Evolutionary conservation across 2,888 invertebrate species (phyloP).

Genomic region (Macrophya alboannulata): DNA sequence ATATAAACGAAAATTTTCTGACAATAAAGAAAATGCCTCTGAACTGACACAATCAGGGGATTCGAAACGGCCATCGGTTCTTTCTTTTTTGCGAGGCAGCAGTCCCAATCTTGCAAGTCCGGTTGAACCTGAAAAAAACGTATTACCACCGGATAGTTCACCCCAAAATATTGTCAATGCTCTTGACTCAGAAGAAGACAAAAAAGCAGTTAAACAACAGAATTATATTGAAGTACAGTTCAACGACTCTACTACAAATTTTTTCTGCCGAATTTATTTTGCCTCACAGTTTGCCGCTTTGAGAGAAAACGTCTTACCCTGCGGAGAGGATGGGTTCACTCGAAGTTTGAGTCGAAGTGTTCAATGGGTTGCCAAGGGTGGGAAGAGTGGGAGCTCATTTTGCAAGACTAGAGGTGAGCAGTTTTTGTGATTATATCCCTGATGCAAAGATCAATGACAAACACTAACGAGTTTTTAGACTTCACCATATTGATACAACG

Average conservation of each 20-base stretch:
- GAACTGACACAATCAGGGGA: slow-evolving; percentile 73
- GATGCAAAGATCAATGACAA: slow-evolving; percentile 90
- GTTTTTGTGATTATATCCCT: slow-evolving; percentile 73
- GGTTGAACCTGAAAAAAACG: slow-evolving; percentile 71
- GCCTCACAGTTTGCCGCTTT: slow-evolving; percentile 95
- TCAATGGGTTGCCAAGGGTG: slow-evolving; percentile 97
- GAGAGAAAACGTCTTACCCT: slow-evolving; percentile 84
- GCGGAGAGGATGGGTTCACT: slow-evolving; percentile 90
- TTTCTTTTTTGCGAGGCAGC: slow-evolving; percentile 77
- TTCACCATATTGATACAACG: background rate
- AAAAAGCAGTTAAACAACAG: slow-evolving; percentile 74
- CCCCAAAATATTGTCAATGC: slow-evolving; percentile 36
- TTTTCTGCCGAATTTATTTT: slow-evolving; percentile 95
- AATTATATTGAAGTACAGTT: slow-evolving; percentile 83
- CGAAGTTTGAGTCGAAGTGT: slow-evolving; percentile 92
- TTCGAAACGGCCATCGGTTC: slow-evolving; percentile 74
- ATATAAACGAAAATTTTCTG: slow-evolving; percentile 79
- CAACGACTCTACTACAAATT: slow-evolving; percentile 87
- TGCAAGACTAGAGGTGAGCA: slow-evolving; percentile 92
- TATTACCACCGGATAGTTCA: slow-evolving; percentile 62
- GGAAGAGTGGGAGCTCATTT: slow-evolving; percentile 98
- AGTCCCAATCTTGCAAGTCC: slow-evolving; percentile 76
- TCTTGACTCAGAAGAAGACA: slow-evolving; percentile 74
- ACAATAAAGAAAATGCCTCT: slow-evolving; percentile 77
- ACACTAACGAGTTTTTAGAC: background rate